Evolutionary conservation across 1,140 invertebrate genomes (phyloP).

Genomic region (Neodiprion virginianus): DNA sequence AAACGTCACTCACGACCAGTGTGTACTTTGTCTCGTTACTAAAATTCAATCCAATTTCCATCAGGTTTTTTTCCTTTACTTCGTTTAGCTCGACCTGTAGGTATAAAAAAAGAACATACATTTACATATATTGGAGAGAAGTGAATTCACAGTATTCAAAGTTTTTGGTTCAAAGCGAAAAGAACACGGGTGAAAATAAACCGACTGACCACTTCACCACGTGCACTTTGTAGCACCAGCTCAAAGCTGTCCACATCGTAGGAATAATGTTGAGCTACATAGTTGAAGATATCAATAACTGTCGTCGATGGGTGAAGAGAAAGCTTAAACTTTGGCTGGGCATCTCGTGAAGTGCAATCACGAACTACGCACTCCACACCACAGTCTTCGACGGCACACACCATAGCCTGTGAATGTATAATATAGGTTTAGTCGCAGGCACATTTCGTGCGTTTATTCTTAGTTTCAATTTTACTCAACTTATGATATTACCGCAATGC

Average conservation of each 20-base stretch:
- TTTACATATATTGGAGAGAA: neutral
- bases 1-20: slow-evolving; percentile 42
- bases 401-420: slow-evolving; percentile 44
- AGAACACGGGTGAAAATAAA: slow-evolving; percentile 10
- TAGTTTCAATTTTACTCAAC: too few relatives aligned
- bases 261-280: slow-evolving; percentile 62
- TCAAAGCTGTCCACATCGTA: slow-evolving; percentile 64
- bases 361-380: slow-evolving; percentile 64
- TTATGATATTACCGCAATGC: too few relatives aligned
- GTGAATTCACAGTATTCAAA: neutral
- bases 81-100: slow-evolving; percentile 55
- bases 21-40: slow-evolving; percentile 42
- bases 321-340: slow-evolving; percentile 54
- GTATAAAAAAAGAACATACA: slow-evolving; percentile 22
- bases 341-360: slow-evolving; percentile 60
- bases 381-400: slow-evolving; percentile 48
- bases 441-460: neutral
- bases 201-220: slow-evolving; percentile 16
- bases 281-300: slow-evolving; percentile 58
- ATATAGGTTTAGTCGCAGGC: neutral
- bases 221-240: slow-evolving; percentile 48
- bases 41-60: slow-evolving; percentile 55
- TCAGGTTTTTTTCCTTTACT: slow-evolving; percentile 52
- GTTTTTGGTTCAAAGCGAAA: neutral
- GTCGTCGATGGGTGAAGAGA: slow-evolving; percentile 55